phyloP scores from a whole-genome alignment of 1,140 invertebrate species.

The Chymomyza costata region DNA sequence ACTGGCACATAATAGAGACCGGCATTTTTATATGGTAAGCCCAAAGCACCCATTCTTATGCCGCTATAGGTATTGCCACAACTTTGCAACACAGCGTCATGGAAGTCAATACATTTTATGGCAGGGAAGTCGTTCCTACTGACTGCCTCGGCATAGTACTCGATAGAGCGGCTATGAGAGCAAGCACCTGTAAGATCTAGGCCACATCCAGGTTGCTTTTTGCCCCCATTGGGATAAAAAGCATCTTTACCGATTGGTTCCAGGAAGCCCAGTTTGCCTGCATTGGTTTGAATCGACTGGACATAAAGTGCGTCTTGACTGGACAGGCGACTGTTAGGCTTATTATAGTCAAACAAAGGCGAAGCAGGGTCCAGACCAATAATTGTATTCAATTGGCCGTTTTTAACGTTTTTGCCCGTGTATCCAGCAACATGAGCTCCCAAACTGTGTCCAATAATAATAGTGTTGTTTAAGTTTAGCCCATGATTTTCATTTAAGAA shows the following conservation, averaged over 20 bases:
- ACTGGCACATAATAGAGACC: conserved; percentile 43
- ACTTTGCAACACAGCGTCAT: conserved; percentile 19
- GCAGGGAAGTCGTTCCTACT: conserved; percentile 27
- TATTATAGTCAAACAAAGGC: conserved; percentile 69
- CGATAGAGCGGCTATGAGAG: conserved; percentile 49
- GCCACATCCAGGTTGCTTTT: conserved; percentile 78
- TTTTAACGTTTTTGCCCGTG: conserved; percentile 73
- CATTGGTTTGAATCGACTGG: conserved; percentile 84
- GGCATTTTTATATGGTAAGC: conserved; percentile 13
- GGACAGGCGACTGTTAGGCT: conserved; percentile 78
- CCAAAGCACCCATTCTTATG: conserved; percentile 27
- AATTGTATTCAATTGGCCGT: conserved; percentile 50
- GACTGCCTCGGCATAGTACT: conserved; percentile 55
- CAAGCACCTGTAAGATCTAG: conserved; percentile 54
- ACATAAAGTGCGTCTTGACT: conserved; percentile 81
- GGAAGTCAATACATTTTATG: conserved; percentile 27
- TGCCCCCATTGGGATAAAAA: conserved; percentile 77
- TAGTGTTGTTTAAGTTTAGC: conserved; percentile 76
- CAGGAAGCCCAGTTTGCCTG: conserved; percentile 78
- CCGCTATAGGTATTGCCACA: conserved; percentile 41
- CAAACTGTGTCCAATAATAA: conserved; percentile 81
- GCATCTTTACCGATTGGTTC: conserved; percentile 76
- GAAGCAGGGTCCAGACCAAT: conserved; percentile 78
- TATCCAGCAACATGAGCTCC: conserved; percentile 81
- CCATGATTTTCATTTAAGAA: conserved; percentile 73